Base-by-base conservation (phyloP, 2,113 vertebrate genomes). In the Monarcha castaneiventris region DNA sequence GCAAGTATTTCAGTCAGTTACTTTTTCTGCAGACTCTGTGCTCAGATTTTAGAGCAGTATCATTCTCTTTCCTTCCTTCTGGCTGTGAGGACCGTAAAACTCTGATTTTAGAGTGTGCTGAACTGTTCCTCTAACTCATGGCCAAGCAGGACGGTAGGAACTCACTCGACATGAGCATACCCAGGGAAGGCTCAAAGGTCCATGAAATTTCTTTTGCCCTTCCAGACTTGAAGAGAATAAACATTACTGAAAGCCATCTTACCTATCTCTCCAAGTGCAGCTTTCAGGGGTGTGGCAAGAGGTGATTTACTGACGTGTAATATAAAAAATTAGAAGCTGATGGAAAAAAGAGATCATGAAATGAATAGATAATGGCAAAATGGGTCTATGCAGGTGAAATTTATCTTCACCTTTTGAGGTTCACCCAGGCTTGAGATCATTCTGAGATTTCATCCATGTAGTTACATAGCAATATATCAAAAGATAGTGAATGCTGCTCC, bases 361-460 rank as follows among this genome's bases (percentile, higher is more conserved):
- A 71, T 39, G 0, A 83, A 89, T 64, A 91, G 66, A 56, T 94
- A 76, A 85, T 74, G 64, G 92, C 49, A 90, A 95, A 66, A 83
- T 61, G 64, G 3, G 22, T 62, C 77, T 92, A 29, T 76, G 61
- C 23, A 83, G 54, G 2, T 68, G 90, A 97, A 94, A 95, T 82
- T 35, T 75, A 87, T 84, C 84, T 75, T 48, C 68, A 95, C 27
- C 11, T 76, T 94, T 89, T 79, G 91, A 96, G 54, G 82, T 32
- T 96, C 59, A 96, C 23, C 58, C 68, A 96, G 56, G 54, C n/a
- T 3, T 94, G 55, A 97, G 87, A 96, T 92, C 85, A 90, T 76
- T 88, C 81, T 96, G 85, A 94, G 84, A 91, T 95, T 97, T 97
- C 87, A 93, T 83, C 84, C 69, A 88, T 68, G 84, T 41, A 80